Evolutionary conservation across 2,888 invertebrate species (phyloP), one percentile per base, ranked within the genome.

Genomic region (Xestia xanthographa): DNA sequence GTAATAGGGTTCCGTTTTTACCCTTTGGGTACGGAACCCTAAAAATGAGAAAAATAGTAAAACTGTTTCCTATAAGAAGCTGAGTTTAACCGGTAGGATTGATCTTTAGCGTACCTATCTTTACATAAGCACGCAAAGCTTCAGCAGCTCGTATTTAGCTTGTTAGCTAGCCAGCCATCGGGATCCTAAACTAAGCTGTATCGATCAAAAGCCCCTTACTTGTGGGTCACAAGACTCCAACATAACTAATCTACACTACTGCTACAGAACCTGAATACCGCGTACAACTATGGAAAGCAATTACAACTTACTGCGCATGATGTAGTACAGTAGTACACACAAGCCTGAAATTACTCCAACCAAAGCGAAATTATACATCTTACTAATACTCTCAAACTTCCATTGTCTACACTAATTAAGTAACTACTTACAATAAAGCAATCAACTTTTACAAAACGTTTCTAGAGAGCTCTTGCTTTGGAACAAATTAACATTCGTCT

Each of bases 241-340:
- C 66, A 71, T 73, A 58, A 77, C 80, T 77, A 80, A 86, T 80
- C 72, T 75, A 71, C 70, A 41, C 66, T 75, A 72, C 86, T 77
- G 72, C 60, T 65, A 45, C 38, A 65, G 12, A 74, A 71, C 69
- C 70, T 80, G 74, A 67, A 74, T 48, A 67, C 66, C 63, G 56
- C 70, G 72, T 81, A 48, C 65, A 75, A 72, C 67, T 82, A 82
- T 41, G 65, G 60, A 82, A 85, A 82, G 76, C 71, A 81, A 82
- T 82, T 85, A 85, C 65, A 82, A 82, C 68, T 82, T 85, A 65
- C 81, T 26, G 66, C 26, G 68, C 50, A 66, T 84, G 85, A 80
- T 80, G 68, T 45, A 80, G 66, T 60, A 60, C 20, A 60, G 29
- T 63, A 67, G 56, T 34, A 62, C 45, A 70, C 56, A 66, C 65